Percentiles rank a stretch among this genome's conserved stretches.
Conservation (phyloP, 2,113 vertebrate genomes). For the Paramisgurnus dabryanus region DNA sequence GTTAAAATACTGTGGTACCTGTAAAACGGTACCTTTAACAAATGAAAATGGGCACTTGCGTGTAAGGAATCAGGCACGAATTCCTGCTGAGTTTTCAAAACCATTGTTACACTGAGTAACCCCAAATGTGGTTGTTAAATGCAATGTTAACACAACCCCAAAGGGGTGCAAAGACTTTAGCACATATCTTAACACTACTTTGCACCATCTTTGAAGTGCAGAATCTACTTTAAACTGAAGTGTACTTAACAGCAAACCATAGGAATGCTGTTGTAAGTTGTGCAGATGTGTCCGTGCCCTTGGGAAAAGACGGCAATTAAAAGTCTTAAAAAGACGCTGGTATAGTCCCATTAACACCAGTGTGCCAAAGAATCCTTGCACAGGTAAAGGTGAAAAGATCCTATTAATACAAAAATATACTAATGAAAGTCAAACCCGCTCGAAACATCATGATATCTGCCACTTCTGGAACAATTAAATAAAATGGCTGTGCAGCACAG, state of each 20-base stretch:
- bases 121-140: too few relatives aligned
- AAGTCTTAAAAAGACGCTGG: not conserved
- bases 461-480: conserved; percentile 40
- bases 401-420: conserved; percentile 12
- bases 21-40: not conserved
- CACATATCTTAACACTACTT: not conserved
- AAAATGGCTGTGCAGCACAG: conserved; percentile 25
- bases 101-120: too few relatives aligned
- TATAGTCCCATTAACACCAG: conserved; percentile 19
- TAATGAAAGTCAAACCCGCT: not conserved
- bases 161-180: not conserved
- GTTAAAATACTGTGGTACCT: not conserved
- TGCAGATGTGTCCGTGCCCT: too few relatives aligned
- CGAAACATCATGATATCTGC: conserved; percentile 21
- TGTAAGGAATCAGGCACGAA: conserved; percentile 1
- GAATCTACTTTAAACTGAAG: not conserved
- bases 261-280: not conserved
- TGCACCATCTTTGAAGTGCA: not conserved
- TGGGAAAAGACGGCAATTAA: not conserved
- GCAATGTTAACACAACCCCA: too few relatives aligned
- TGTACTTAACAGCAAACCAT: not conserved
- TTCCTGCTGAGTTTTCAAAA: not conserved
- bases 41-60: not conserved
- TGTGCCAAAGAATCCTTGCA: conserved; percentile 1
- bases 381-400: conserved; percentile 9